Conservation (phyloP, 2,113 vertebrate species). For the Daphoenositta chrysoptera region DNA sequence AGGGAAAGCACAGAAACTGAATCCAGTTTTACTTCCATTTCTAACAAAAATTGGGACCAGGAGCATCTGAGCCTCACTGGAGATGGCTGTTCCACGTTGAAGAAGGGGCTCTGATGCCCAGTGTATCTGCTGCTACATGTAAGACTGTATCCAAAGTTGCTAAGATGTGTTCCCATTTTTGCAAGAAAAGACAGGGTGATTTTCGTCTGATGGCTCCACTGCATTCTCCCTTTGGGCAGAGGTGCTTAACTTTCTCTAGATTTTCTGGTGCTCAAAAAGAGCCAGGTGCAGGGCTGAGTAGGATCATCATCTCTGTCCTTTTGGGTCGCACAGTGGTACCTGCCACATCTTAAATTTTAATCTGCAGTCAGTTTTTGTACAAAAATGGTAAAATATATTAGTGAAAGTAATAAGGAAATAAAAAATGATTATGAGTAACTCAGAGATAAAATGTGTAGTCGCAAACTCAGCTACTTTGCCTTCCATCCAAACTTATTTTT, state of each 20-base stretch:
- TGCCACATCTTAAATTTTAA: conserved; percentile 15
- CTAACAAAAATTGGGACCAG: conserved; percentile 66
- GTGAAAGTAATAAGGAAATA: conserved; percentile 46
- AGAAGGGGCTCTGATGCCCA: conserved; percentile 26
- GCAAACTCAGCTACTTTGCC: conserved; percentile 45
- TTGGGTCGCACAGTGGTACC: conserved; percentile 35
- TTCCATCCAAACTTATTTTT: conserved; percentile 47
- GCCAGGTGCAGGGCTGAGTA: background rate
- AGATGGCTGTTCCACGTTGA: background rate
- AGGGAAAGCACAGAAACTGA: conserved; percentile 13
- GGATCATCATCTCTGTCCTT: conserved; percentile 9
- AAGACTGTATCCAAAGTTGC: conserved; percentile 28
- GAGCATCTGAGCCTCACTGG: conserved; percentile 43
- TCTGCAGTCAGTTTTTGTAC: conserved; percentile 32
- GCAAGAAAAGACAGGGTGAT: background rate
- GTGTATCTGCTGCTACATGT: conserved; percentile 55
- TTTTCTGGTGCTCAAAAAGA: background rate
- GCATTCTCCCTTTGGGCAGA: background rate
- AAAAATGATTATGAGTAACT: conserved; percentile 32
- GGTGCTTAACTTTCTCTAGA: background rate
- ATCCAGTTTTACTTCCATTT: conserved; percentile 47
- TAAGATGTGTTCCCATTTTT: conserved; percentile 13
- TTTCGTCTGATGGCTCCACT: background rate
- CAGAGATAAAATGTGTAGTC: conserved; percentile 47
- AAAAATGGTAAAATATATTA: conserved; percentile 26